These are phyloP conservation scores for Rhinogobius similis DNA, from an alignment of 2,113 vertebrate species.

Conservation along the genomic window DNA sequence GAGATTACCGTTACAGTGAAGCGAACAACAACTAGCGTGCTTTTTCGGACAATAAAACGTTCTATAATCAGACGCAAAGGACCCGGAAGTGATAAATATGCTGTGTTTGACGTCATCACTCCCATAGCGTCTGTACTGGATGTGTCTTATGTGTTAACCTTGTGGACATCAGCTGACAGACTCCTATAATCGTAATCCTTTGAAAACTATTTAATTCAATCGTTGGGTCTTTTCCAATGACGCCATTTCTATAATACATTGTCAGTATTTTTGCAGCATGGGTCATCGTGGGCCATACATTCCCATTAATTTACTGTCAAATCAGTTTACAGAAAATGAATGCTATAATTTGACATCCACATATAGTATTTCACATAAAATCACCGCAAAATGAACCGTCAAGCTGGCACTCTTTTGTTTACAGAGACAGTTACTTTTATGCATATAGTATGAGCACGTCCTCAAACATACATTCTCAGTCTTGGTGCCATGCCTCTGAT, in stretches of 20 bases:
- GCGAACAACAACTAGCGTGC: no score
- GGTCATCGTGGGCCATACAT: not conserved
- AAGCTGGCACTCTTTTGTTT: not conserved
- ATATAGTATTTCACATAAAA: conserved; percentile 26
- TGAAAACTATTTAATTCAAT: not conserved
- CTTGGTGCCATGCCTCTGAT: conserved; percentile 5
- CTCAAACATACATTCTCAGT: not conserved
- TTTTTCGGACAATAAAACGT: no score
- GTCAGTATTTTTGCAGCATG: conserved; percentile 4
- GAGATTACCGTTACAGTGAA: no score
- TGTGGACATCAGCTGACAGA: conserved; percentile 3
- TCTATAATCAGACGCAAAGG: no score
- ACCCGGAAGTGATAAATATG: no score
- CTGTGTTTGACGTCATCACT: no score
- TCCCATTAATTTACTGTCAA: not conserved
- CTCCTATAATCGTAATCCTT: not conserved
- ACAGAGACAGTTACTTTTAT: not conserved
- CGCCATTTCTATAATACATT: not conserved
- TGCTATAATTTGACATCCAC: conserved; percentile 15
- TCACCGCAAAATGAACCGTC: conserved; percentile 3
- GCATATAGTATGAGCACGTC: not conserved
- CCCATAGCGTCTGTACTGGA: conserved; percentile 10
- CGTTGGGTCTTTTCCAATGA: not conserved
- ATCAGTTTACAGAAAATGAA: conserved; percentile 9
- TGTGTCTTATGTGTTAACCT: not conserved